Base-by-base conservation (phyloP, 35 echinoderm and acorn worm species). In the Diadema setosum region DNA sequence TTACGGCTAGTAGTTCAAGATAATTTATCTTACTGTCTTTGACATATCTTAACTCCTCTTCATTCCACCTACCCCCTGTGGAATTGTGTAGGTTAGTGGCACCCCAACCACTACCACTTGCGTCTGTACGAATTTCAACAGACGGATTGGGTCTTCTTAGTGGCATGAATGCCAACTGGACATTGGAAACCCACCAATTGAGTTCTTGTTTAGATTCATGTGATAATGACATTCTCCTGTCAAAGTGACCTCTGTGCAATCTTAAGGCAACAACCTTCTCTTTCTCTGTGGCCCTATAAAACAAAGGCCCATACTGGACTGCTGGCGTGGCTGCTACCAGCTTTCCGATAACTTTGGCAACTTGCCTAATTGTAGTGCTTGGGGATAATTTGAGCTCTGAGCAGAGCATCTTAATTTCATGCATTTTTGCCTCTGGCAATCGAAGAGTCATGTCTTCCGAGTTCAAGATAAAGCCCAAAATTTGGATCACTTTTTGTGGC, bases 11-110 rank as follows among this genome's bases (percentile, higher is more conserved):
- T 23, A 58, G 58, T 45, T 91, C 90, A 29, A 91, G 35, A 58
- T 91, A 91, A 33, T 91, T 91, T 21, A 86, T 91, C 46, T 59
- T 16, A 31, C 80, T 86, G 39, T 78, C 42, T 6, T 24, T 43
- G 3, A 63, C 80, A 27, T 42, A 20, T 4, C n/a, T 36, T 5
- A 33, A 46, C 64, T 91, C 83, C 25, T 45, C 18, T 15, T 20
- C 30, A 57, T 91, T 86, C 90, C 90, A 91, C 63, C 90, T 86
- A 3, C 90, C 90, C 49, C 83, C 90, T 45, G 48, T 76, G 3
- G 83, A 60, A 27, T 40, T 70, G 12, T 44, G 26, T 5, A 33
- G 33, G 46, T 91, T 29, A 17, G 88, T 74, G 5, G 82, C 90
- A 5, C 90, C 90, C 90, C 90, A 91, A 15, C 90, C 90, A 30